A percentile compares a stretch with the other conserved stretches of the same genome.
Conservation (phyloP, 2,113 vertebrate genomes). For the Oryzias curvinotus region DNA sequence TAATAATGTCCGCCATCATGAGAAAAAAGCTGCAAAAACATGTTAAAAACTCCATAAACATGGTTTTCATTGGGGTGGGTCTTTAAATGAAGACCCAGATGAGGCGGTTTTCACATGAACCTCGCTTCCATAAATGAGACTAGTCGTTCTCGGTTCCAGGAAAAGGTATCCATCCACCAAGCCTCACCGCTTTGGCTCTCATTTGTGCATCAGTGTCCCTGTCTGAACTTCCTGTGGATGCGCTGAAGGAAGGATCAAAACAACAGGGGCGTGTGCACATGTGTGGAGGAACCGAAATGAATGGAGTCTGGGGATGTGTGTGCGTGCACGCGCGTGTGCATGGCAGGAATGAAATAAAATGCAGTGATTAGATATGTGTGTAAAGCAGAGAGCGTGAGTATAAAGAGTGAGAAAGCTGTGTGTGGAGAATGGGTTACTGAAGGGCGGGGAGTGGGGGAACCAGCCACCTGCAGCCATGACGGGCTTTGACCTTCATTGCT, state of each 20-base stretch:
- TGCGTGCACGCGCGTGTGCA: conserved; percentile 30
- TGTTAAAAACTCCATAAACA: too few relatives aligned
- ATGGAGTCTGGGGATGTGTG: conserved; percentile 42
- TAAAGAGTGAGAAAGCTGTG: conserved; percentile 74
- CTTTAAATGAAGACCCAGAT: conserved; percentile 1
- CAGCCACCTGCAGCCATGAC: conserved; percentile 88
- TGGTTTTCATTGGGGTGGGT: too few relatives aligned
- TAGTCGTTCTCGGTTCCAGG: conserved; percentile 25
- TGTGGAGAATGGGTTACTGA: conserved; percentile 75
- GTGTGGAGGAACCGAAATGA: conserved; percentile 45
- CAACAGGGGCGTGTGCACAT: conserved; percentile 45
- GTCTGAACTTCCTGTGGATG: conserved; percentile 66
- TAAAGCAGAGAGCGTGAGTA: conserved; percentile 29
- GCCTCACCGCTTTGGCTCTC: conserved; percentile 30
- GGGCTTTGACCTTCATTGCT: conserved; percentile 90
- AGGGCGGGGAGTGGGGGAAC: conserved; percentile 63
- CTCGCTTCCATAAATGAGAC: conserved; percentile 10
- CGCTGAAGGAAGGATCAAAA: conserved; percentile 59
- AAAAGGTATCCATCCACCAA: conserved; percentile 21
- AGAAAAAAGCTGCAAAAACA: too few relatives aligned
- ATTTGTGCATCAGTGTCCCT: conserved; percentile 53
- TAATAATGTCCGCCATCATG: too few relatives aligned
- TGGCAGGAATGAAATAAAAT: conserved; percentile 21
- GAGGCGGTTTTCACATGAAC: conserved; percentile 25
- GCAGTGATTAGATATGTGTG: conserved; percentile 19